phyloP scores from a whole-genome alignment of 1,140 invertebrate genomes.

The Plodia interpunctella region DNA sequence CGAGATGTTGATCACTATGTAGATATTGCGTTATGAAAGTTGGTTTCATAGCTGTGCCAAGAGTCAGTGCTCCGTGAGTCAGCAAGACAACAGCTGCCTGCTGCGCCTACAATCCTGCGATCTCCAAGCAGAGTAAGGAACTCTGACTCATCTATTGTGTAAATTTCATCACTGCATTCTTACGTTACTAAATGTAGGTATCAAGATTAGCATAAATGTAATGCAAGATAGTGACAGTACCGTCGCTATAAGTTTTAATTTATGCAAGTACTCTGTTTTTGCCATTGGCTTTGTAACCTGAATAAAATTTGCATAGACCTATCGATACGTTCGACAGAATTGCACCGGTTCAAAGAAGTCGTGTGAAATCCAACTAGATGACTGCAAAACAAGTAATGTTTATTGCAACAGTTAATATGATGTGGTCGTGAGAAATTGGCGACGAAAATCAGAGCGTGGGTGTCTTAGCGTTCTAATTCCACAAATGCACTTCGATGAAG shows the following conservation, averaged over 20 bases:
- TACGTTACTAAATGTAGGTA: conserved; percentile 21
- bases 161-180: conserved; percentile 46
- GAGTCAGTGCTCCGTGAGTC: conserved; percentile 45
- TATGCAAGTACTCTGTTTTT: conserved; percentile 21
- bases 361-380: conserved; percentile 49
- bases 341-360: conserved; percentile 36
- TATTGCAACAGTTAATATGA: conserved; percentile 44
- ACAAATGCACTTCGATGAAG: conserved; percentile 59
- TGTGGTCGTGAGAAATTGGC: conserved; percentile 55
- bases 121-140: conserved; percentile 30
- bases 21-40: conserved; percentile 33
- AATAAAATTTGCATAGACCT: conserved; percentile 42
- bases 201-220: conserved; percentile 24
- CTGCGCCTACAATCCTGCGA: conserved; percentile 38
- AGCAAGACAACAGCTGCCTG: conserved; percentile 42
- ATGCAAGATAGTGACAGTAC: conserved; percentile 8
- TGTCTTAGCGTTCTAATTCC: conserved; percentile 54
- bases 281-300: conserved; percentile 29
- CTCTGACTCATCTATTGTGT: conserved; percentile 49
- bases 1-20: conserved; percentile 24
- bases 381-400: conserved; percentile 40
- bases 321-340: conserved; percentile 31
- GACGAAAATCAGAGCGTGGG: conserved; percentile 62
- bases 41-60: conserved; percentile 25
- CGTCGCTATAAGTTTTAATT: conserved; percentile 10